These are phyloP conservation scores for Reinhardtius hippoglossoides DNA, from an alignment of 2,113 vertebrate species.

Conservation along the genomic window DNA sequence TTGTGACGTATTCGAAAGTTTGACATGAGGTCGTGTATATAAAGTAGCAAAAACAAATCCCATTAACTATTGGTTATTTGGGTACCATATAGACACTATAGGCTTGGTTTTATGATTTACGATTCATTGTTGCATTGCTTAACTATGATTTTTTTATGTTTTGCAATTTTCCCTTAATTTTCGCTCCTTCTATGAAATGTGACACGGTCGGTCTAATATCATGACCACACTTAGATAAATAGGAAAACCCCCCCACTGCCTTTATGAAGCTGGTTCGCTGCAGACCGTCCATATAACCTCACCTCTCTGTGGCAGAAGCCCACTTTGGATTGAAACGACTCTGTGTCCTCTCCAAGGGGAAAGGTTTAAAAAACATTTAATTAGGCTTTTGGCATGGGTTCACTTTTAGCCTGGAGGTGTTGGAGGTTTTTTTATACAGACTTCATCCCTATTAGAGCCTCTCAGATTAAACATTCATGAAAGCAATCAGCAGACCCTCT, in stretches of 20 bases:
- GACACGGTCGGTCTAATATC: not conserved
- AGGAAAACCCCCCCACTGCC: constrained; percentile 1
- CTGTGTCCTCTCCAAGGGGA: constrained; percentile 74
- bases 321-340: constrained; percentile 60
- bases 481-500: constrained; percentile 61
- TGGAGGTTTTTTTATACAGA: constrained; percentile 71
- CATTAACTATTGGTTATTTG: too few relatives aligned
- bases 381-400: constrained; percentile 79
- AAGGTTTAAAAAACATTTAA: constrained; percentile 82
- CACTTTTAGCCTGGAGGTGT: constrained; percentile 78
- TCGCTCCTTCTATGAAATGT: not conserved
- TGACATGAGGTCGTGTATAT: too few relatives aligned
- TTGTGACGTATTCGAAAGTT: too few relatives aligned
- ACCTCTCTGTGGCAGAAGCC: constrained; percentile 42
- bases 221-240: not conserved
- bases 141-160: not conserved
- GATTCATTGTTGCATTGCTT: not conserved
- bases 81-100: too few relatives aligned
- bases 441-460: constrained; percentile 71
- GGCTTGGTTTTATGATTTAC: too few relatives aligned
- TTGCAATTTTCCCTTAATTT: not conserved
- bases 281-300: constrained; percentile 36
- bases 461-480: constrained; percentile 79
- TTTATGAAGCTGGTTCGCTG: constrained; percentile 20
- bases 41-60: too few relatives aligned